Evolutionary conservation across 2,888 invertebrate species (phyloP).

Genomic region (Uloborus plumipes): DNA sequence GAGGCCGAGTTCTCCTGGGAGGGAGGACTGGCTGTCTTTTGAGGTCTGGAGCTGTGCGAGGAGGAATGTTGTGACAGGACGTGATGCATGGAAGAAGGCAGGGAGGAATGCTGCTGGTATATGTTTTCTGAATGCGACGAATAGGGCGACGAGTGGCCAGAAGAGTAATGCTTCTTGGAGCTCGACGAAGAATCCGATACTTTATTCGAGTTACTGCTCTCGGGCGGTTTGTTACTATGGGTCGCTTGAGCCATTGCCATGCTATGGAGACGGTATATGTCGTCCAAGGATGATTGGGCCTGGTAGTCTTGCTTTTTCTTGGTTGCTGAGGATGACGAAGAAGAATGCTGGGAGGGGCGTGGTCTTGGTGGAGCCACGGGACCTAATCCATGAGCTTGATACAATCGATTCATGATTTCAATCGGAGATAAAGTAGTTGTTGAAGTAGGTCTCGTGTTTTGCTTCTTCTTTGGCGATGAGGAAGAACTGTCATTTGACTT

Average conservation of each 20-base stretch:
- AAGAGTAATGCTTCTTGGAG: not conserved
- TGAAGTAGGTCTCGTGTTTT: not conserved
- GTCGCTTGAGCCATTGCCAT: slow-evolving; percentile 38
- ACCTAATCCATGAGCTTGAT: slow-evolving; percentile 34
- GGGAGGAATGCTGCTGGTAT: slow-evolving; percentile 49
- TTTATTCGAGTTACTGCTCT: not conserved
- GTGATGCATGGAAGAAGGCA: slow-evolving; percentile 56
- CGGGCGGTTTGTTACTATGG: not conserved
- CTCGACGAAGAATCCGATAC: not conserved
- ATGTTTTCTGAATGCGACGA: slow-evolving; percentile 32
- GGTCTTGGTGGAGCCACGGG: slow-evolving; percentile 9
- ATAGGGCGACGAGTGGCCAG: slow-evolving; percentile 1
- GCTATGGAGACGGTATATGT: slow-evolving; percentile 44
- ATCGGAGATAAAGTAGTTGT: slow-evolving; percentile 50
- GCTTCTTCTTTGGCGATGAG: not conserved
- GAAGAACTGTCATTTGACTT: not conserved
- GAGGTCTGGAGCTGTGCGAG: slow-evolving; percentile 2
- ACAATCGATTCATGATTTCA: slow-evolving; percentile 54
- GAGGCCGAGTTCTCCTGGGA: not conserved
- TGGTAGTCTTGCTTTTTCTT: slow-evolving; percentile 15
- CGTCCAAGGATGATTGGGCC: slow-evolving; percentile 40
- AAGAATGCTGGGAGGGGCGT: not conserved
- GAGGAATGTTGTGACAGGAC: slow-evolving; percentile 54
- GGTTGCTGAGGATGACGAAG: slow-evolving; percentile 3
- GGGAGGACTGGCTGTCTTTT: not conserved